Base-by-base conservation (phyloP, 2,888 invertebrate genomes). In the Andrena hattorfiana region DNA sequence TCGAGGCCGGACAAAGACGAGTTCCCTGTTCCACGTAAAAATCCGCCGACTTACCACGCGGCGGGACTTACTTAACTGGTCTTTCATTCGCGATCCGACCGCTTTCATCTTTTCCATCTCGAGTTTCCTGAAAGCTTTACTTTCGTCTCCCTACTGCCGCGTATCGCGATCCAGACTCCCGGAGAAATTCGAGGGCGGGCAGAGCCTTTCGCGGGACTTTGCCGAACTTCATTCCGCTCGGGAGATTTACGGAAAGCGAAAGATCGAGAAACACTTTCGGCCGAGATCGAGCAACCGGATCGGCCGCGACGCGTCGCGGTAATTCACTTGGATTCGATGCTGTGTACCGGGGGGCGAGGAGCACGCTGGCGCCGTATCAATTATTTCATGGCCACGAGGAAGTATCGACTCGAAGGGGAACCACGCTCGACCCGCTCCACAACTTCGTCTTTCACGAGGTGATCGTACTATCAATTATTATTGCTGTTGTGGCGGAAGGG, bases 71-170 rank as follows among this genome's bases (percentile, higher is more conserved):
- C 62, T 74, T 49, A 68, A 74, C 59, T 23, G 68, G 51, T 68
- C 51, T 60, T 26, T 32, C 42, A 20, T 67, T n/a, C 68, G n/a
- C 68, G 68, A 56, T 54, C 26, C 73, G 60, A 7, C 13, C 28
- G 73, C 59, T 70, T 60, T 79, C 66, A 30, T 80, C 70, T 42
- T 28, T 35, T 28, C 28, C 56, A 23, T 56, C 10, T 13, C n/a
- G 8, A 63, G 54, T 64, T 59, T 64, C 51, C 64, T 26, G 63
- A 32, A 48, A 62, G 71, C 48, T 79, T 67, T n/a, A 20, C 51
- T 26, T 32, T 20, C 35, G 49, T 6, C 28, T 26, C 28, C 28
- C 23, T 51, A 35, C 70, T 2, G 20, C 28, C 62, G 42, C 30
- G 51, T 16, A n/a, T 51, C 62, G n/a, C 13, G 72, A 64, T 30